phyloP scores from a whole-genome alignment of 2,888 invertebrate species.

The Agriopis aurantiaria region DNA sequence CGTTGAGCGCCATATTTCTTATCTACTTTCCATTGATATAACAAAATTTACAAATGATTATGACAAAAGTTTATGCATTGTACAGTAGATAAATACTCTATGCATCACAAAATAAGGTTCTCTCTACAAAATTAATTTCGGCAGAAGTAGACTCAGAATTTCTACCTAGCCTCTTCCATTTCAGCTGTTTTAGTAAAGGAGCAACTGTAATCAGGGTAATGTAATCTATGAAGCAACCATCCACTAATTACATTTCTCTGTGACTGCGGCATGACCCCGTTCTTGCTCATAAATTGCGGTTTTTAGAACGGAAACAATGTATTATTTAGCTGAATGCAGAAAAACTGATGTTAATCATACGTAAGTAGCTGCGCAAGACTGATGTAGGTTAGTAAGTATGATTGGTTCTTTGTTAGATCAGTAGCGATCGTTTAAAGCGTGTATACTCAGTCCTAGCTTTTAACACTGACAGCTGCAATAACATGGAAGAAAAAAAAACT shows the following conservation, averaged over 20 bases:
- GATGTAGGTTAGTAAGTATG: too few relatives aligned
- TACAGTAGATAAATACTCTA: too few relatives aligned
- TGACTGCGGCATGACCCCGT: slow-evolving; percentile 33
- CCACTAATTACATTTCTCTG: slow-evolving; percentile 46
- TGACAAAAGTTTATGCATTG: too few relatives aligned
- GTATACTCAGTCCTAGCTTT: too few relatives aligned
- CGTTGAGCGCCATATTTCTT: too few relatives aligned
- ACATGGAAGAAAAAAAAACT: too few relatives aligned
- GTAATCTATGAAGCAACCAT: slow-evolving; percentile 50
- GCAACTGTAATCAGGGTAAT: slow-evolving; percentile 49
- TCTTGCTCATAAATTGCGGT: slow-evolving; percentile 10
- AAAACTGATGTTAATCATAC: background rate
- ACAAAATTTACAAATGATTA: too few relatives aligned
- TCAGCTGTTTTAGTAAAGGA: slow-evolving; percentile 38
- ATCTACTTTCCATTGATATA: too few relatives aligned
- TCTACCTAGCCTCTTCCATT: slow-evolving; percentile 10
- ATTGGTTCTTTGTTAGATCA: background rate
- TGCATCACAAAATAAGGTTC: background rate
- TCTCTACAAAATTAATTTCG: background rate
- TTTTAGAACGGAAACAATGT: background rate
- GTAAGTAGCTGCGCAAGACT: background rate
- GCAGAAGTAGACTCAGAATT: background rate
- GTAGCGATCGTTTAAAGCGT: too few relatives aligned
- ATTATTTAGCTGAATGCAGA: background rate
- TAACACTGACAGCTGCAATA: too few relatives aligned